Conservation (phyloP, 1,140 invertebrate species). For the Lucilia sericata region DNA sequence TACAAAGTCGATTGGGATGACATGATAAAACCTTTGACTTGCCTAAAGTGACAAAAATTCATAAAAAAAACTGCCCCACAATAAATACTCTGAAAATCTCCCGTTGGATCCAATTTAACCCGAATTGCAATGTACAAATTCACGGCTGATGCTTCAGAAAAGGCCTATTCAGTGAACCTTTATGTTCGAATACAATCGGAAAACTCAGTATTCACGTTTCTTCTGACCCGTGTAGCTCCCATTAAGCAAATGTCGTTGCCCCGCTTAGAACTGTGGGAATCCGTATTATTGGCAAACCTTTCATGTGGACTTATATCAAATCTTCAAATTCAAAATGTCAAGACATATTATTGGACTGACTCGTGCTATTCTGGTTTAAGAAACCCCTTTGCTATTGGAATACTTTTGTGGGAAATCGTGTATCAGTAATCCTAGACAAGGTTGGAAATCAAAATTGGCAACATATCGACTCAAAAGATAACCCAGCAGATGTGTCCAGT, state of each 20-base stretch:
- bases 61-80: not conserved
- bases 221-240: not conserved
- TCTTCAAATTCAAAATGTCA: slow-evolving; percentile 8
- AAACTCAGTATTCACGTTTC: too few relatives aligned
- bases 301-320: not conserved
- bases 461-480: slow-evolving; percentile 11
- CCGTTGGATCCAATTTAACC: not conserved
- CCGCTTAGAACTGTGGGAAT: too few relatives aligned
- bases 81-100: not conserved
- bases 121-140: not conserved
- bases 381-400: not conserved
- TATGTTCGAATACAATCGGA: not conserved
- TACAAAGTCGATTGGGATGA: too few relatives aligned
- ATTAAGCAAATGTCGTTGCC: slow-evolving; percentile 6
- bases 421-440: not conserved
- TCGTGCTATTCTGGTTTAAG: not conserved
- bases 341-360: not conserved
- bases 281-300: too few relatives aligned
- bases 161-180: not conserved
- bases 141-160: not conserved
- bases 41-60: too few relatives aligned
- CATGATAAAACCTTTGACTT: too few relatives aligned
- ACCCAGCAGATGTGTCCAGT: not conserved
- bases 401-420: not conserved
- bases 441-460: slow-evolving; percentile 25